A percentile compares a stretch with the other conserved stretches of the same genome.
Evolutionary conservation across 2,113 vertebrate genomes (phyloP).

Genomic region (Ranitomeya variabilis): DNA sequence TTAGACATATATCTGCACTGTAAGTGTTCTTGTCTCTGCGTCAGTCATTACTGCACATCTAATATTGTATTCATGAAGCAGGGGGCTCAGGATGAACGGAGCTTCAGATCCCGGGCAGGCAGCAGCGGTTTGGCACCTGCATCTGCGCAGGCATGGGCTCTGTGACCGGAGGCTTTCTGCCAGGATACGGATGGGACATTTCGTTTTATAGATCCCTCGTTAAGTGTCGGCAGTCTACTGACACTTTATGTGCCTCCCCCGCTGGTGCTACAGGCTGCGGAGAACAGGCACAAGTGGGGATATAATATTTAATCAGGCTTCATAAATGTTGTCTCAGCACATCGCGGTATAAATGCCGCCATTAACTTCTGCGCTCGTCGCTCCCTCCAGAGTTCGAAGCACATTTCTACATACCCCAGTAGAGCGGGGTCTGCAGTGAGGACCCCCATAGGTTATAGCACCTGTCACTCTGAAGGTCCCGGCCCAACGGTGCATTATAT

Average conservation of each 20-base stretch:
- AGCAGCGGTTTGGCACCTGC: background rate
- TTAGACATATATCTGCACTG: too few relatives aligned
- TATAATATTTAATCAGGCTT: slow-evolving; percentile 44
- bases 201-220: background rate
- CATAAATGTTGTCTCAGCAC: slow-evolving; percentile 32
- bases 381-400: background rate
- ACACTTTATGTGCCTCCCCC: slow-evolving; percentile 11
- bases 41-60: background rate
- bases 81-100: background rate
- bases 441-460: background rate
- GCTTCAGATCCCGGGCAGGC: background rate
- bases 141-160: background rate
- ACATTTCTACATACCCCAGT: background rate
- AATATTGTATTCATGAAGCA: background rate
- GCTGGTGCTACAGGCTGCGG: background rate
- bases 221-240: slow-evolving; percentile 5
- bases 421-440: background rate
- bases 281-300: slow-evolving; percentile 6
- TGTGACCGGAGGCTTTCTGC: background rate
- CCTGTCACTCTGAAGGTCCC: too few relatives aligned
- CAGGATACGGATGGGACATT: background rate
- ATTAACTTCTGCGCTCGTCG: background rate
- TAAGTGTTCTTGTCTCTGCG: background rate
- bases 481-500: background rate
- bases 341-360: background rate